Evolutionary conservation across 2,797 vertebrate genomes (phyloP), one percentile per base, ranked within the genome.

Genomic region (Spinus pinus): DNA sequence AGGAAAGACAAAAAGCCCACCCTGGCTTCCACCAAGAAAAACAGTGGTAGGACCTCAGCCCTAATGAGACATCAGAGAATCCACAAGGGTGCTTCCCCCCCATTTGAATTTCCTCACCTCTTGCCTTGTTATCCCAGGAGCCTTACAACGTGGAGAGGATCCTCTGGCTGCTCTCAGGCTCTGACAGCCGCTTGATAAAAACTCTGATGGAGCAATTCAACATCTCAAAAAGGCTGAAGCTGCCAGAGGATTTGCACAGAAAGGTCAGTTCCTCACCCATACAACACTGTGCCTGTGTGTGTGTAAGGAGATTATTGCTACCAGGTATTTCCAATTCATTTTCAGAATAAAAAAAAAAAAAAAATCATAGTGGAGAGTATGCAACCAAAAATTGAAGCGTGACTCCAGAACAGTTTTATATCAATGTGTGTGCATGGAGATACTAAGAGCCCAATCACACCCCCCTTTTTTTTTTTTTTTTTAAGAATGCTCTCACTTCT

Each of bases 121-220:
- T 57, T 66, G 33, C 15, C 18, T 75, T 90, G 11, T 47, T 81
- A 6, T 47, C 18, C 19, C 66, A 99, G 99, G 98, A 99, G 53
- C 99, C 99, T 4, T 99, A 99, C 97, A 99, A 99, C 78, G 96
- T 99, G 98, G 99, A 99, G 97, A 98, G 99, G 77, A 96, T 99
- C 81, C 98, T 99, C 93, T 99, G 99, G 99, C 92, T 99, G 79
- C 95, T 99, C 35, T 98, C 98, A 0, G 98, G 96, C 24, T 97
- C 85, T 41, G 96, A 99, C 24, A 95, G 98, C 13, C 8, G 2
- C 37, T 69, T 95, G 78, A 98, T 98, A 20, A 99, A 98, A 94
- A 84, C 7, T 1, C 97, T 99, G 94, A 99, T 99, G 98, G 98
- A 99, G 60, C 97, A 94, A 88, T 99, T 99, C 97, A 98, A 98